phyloP scores from a whole-genome alignment of 2,113 vertebrate genomes.

The Excalfactoria chinensis region DNA sequence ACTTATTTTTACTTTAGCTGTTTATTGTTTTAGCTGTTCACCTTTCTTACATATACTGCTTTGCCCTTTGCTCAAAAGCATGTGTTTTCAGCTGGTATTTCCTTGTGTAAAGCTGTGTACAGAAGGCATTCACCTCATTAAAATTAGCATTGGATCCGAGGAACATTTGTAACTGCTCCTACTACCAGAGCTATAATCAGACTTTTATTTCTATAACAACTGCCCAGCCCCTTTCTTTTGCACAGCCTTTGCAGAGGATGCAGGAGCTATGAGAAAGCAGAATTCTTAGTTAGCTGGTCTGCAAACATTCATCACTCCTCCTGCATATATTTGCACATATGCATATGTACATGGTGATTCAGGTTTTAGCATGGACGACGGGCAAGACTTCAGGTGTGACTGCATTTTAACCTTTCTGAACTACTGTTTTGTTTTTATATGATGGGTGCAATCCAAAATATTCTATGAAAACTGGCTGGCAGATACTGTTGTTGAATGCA shows the following conservation, averaged over 20 bases:
- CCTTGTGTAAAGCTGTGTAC: neutral
- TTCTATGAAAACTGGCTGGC: neutral
- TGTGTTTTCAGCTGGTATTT: neutral
- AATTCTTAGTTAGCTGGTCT: neutral
- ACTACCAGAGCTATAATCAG: neutral
- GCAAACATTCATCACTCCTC: neutral
- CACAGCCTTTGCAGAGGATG: neutral
- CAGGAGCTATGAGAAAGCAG: neutral
- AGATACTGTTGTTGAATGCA: conserved; percentile 58
- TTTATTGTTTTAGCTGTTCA: neutral
- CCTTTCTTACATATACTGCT: neutral
- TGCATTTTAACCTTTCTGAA: neutral
- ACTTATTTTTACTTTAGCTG: neutral
- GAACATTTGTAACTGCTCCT: neutral
- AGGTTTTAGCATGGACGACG: neutral
- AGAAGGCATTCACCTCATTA: neutral
- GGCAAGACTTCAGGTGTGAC: neutral
- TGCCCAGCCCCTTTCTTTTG: neutral
- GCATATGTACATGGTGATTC: neutral
- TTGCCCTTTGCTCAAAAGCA: neutral
- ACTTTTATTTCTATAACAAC: neutral
- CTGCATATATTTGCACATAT: neutral
- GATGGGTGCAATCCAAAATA: neutral
- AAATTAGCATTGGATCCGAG: neutral
- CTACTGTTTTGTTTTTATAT: neutral